A percentile compares a stretch with the other conserved stretches of the same genome.
Evolutionary conservation across 2,888 invertebrate species (phyloP).

Genomic region (Drosophila parthenogenetica): DNA sequence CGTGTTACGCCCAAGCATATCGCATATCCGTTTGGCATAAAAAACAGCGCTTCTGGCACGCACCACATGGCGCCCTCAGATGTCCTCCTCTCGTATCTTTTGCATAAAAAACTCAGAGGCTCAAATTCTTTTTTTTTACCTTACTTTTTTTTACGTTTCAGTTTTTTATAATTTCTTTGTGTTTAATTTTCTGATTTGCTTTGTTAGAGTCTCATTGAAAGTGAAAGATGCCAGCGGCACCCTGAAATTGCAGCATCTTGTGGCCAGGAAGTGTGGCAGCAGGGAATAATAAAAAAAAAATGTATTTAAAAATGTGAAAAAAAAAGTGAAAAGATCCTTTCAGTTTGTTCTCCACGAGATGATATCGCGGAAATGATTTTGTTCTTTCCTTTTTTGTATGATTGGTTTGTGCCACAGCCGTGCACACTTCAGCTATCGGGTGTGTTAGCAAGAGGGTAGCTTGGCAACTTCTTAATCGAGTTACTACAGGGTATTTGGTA

Average conservation of each 20-base stretch:
- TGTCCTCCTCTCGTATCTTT: slow-evolving; percentile 58
- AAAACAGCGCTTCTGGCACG: slow-evolving; percentile 62
- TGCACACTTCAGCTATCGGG: not conserved
- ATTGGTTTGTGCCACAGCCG: slow-evolving; percentile 21
- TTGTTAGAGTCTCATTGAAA: slow-evolving; percentile 63
- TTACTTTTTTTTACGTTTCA: slow-evolving; percentile 59
- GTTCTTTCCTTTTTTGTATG: slow-evolving; percentile 17
- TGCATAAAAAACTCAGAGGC: slow-evolving; percentile 70
- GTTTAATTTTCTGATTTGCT: slow-evolving; percentile 40
- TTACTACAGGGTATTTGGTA: slow-evolving; percentile 19
- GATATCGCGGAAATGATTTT: slow-evolving; percentile 73
- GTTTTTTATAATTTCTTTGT: slow-evolving; percentile 22
- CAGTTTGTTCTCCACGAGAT: slow-evolving; percentile 31
- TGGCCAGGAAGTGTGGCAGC: slow-evolving; percentile 72
- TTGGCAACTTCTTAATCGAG: not conserved
- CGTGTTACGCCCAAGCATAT: slow-evolving; percentile 68
- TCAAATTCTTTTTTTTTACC: slow-evolving; percentile 63
- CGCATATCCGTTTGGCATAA: slow-evolving; percentile 75
- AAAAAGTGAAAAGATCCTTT: slow-evolving; percentile 77
- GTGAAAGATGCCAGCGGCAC: slow-evolving; percentile 74
- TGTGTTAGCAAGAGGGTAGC: too few relatives aligned
- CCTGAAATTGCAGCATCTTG: slow-evolving; percentile 76
- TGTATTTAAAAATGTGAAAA: slow-evolving; percentile 22
- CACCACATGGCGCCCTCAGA: slow-evolving; percentile 74
- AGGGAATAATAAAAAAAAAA: slow-evolving; percentile 43